Conservation (phyloP, 2,888 invertebrate genomes). For the Lydus trimaculatus region DNA sequence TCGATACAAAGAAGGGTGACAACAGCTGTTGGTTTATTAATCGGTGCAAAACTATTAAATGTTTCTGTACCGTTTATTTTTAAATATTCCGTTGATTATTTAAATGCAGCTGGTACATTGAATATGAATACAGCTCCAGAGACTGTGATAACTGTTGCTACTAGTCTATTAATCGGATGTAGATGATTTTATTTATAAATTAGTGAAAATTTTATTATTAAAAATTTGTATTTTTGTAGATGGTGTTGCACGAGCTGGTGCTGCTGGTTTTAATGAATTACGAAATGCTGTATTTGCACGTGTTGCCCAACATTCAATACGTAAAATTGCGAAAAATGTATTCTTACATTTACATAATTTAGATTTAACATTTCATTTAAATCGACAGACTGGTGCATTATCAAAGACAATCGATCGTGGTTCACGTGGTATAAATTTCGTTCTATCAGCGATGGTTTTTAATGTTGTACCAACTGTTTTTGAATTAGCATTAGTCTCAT, state of each 20-base stretch:
- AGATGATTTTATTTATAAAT: constrained; percentile 59
- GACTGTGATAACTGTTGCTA: constrained; percentile 79
- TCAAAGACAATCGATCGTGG: constrained; percentile 83
- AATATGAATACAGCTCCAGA: constrained; percentile 82
- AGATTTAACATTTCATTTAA: constrained; percentile 93
- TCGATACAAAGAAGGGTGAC: constrained; percentile 81
- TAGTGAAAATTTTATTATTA: background rate
- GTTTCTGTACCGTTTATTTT: constrained; percentile 96
- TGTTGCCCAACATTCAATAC: constrained; percentile 97
- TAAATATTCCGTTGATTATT: constrained; percentile 89
- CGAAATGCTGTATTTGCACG: constrained; percentile 97
- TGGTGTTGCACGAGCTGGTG: constrained; percentile 89
- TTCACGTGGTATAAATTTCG: constrained; percentile 97
- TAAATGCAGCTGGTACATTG: constrained; percentile 72
- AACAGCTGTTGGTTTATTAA: constrained; percentile 79
- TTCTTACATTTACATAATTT: constrained; percentile 95
- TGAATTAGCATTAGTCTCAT: constrained; percentile 89
- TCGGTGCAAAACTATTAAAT: constrained; percentile 86
- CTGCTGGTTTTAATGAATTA: constrained; percentile 94
- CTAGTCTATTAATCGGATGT: constrained; percentile 89
- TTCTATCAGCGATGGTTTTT: constrained; percentile 95
- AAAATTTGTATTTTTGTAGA: constrained; percentile 69
- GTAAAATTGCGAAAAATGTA: constrained; percentile 92
- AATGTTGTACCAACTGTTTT: constrained; percentile 96
- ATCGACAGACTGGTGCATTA: constrained; percentile 85